These are phyloP conservation scores for Turdus rufiventris DNA, from an alignment of 2,113 vertebrate genomes.

Conservation along the genomic window DNA sequence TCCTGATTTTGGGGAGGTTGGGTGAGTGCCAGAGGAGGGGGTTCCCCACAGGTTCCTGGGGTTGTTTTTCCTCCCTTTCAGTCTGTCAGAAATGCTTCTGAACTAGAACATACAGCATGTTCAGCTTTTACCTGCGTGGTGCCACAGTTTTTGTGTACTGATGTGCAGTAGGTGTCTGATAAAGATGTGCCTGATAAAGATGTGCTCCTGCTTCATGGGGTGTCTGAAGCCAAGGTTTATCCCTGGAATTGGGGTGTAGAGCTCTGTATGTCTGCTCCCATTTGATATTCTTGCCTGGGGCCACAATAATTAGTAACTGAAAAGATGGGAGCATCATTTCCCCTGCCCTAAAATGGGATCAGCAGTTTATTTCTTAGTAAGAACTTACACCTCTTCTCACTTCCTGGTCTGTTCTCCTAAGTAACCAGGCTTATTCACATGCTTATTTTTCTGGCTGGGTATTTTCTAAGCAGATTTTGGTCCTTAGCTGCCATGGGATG, in stretches of 20 bases:
- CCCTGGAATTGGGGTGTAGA: not conserved
- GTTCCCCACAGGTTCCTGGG: not conserved
- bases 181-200: too few species aligned
- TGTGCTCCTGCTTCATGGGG: not conserved
- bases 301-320: not conserved
- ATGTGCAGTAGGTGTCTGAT: not conserved
- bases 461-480: not conserved
- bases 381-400: not conserved
- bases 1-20: rapidly evolving
- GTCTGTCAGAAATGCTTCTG: not conserved
- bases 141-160: rapidly evolving
- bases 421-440: not conserved
- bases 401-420: not conserved
- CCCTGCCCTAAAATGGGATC: not conserved
- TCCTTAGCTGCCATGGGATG: rapidly evolving
- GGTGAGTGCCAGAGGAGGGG: not conserved
- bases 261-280: not conserved
- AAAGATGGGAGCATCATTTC: not conserved
- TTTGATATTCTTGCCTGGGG: not conserved
- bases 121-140: too few species aligned
- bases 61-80: not conserved
- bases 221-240: not conserved
- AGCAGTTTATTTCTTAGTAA: not conserved
- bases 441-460: not conserved
- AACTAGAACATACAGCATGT: rapidly evolving